These are phyloP conservation scores for Ormyrus pomaceus DNA, from an alignment of 2,888 invertebrate species.

Conservation along the genomic window DNA sequence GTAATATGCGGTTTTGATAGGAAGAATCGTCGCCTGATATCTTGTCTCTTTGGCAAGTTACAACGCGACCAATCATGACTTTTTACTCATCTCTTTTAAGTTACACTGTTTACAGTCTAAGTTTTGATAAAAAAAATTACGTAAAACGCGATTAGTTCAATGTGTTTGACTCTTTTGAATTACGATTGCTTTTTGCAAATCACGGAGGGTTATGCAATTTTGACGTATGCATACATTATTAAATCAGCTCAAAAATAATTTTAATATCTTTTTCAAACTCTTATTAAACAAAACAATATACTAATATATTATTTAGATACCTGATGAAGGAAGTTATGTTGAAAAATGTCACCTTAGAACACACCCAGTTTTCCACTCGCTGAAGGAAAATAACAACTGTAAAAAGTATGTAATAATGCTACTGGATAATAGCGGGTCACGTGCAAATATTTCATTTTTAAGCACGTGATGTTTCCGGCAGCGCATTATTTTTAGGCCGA, in stretches of 20 bases:
- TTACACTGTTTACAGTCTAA: constrained; percentile 4
- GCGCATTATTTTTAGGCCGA: neutral
- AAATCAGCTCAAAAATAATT: neutral
- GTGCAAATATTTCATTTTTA: constrained; percentile 4
- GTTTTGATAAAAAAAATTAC: constrained; percentile 18
- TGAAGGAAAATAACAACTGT: neutral
- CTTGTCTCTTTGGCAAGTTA: constrained; percentile 22
- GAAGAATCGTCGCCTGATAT: constrained; percentile 37
- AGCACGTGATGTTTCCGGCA: constrained; percentile 1
- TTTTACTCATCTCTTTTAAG: constrained; percentile 20
- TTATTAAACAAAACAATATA: no score
- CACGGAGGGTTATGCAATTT: constrained; percentile 19
- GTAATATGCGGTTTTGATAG: constrained; percentile 14
- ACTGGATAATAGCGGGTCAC: constrained; percentile 8
- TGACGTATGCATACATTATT: neutral
- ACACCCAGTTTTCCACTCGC: constrained; percentile 3
- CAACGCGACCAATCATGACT: constrained; percentile 31
- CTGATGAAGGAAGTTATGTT: no score
- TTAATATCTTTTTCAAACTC: no score
- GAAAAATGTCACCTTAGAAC: neutral
- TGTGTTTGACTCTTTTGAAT: neutral
- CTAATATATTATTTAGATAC: no score
- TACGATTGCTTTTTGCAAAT: neutral
- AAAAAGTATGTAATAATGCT: constrained; percentile 11
- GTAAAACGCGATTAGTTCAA: constrained; percentile 1